Conservation (phyloP, 2,797 vertebrate species). For the Macropus fuliginosus region DNA sequence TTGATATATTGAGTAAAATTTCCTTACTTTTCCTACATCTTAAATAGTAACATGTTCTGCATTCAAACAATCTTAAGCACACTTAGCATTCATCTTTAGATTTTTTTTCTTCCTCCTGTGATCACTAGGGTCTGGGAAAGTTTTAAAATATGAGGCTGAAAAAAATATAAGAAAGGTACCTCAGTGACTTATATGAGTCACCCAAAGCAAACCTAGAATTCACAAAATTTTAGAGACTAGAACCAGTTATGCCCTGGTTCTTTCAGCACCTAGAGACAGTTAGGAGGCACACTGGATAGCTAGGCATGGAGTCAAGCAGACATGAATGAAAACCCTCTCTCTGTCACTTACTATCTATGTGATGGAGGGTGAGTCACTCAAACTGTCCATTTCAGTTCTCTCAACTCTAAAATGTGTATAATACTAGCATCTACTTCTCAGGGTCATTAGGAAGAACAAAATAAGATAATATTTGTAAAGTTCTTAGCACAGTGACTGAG, state of each 20-base stretch:
- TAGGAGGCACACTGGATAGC: not conserved
- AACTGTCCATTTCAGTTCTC: not conserved
- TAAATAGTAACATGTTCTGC: conserved; percentile 13
- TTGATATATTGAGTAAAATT: conserved; percentile 5
- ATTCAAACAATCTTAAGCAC: conserved; percentile 36
- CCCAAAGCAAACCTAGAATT: not conserved
- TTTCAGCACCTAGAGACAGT: not conserved
- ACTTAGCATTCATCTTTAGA: conserved; percentile 26
- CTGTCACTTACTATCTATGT: not conserved
- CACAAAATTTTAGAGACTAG: conserved; percentile 24
- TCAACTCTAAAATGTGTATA: not conserved
- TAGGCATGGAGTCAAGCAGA: not conserved
- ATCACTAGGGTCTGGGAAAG: conserved; percentile 14
- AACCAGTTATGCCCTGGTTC: not conserved
- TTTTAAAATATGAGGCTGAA: not conserved
- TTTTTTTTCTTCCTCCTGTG: conserved; percentile 18
- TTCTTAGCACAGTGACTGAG: not conserved
- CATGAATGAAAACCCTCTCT: not conserved
- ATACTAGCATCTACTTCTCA: not conserved
- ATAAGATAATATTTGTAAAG: not conserved
- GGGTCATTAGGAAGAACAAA: not conserved
- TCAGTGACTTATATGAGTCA: not conserved
- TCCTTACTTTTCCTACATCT: conserved; percentile 16
- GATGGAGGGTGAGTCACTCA: not conserved
- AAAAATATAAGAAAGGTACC: not conserved